Evolutionary conservation across 1,140 invertebrate genomes (phyloP).

Genomic region (Trachymyrmex cornetzi): DNA sequence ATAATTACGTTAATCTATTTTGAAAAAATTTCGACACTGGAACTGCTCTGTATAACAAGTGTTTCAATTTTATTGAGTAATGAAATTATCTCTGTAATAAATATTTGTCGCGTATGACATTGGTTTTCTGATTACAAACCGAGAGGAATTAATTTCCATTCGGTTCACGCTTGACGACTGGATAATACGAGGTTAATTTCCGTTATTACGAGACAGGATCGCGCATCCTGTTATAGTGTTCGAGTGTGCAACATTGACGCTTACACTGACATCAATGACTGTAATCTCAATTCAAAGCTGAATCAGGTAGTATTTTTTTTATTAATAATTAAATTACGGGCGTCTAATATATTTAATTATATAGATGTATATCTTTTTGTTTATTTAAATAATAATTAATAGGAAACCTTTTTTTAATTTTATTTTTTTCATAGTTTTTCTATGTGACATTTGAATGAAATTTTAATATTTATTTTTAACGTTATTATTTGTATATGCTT

Average conservation of each 20-base stretch:
- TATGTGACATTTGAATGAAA: background rate
- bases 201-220: slow-evolving; percentile 30
- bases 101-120: slow-evolving; percentile 18
- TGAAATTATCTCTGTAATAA: slow-evolving; percentile 12
- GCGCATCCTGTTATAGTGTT: slow-evolving; percentile 33
- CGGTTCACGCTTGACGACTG: slow-evolving; percentile 26
- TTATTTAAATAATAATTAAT: background rate
- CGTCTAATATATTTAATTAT: background rate
- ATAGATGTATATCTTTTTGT: background rate
- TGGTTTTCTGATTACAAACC: slow-evolving; percentile 21
- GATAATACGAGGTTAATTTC: slow-evolving; percentile 39
- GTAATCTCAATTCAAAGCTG: slow-evolving; percentile 15
- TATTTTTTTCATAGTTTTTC: background rate
- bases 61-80: background rate
- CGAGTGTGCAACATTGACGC: background rate
- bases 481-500: slow-evolving; percentile 1
- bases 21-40: background rate
- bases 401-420: background rate
- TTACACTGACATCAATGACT: slow-evolving; percentile 9
- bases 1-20: background rate
- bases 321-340: background rate
- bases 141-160: slow-evolving; percentile 48
- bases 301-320: background rate
- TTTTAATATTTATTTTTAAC: slow-evolving; percentile 4
- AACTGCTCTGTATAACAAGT: background rate